Base-by-base conservation (phyloP, 2,113 vertebrate species). In the Melanostigma gelatinosum region DNA sequence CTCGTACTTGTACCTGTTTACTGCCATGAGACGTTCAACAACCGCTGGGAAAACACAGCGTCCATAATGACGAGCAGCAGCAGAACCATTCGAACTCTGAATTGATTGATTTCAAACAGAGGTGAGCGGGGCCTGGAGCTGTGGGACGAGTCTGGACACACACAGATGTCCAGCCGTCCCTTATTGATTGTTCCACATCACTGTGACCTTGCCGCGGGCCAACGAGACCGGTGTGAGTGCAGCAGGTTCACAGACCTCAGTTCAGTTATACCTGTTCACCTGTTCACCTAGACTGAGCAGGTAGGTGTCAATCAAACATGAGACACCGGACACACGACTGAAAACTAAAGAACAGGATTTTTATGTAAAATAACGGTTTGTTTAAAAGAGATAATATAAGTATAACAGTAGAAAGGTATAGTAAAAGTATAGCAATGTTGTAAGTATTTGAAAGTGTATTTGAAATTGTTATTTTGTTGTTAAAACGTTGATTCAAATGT, bases 151-250 rank as follows among this genome's bases (percentile, higher is more conserved):
- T 90, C 87, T 86, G 91, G 77, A 71, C 81, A 83, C 89, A 70
- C 88, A 83, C 89, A 92, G 85, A 94, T 90, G 90, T 87, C 92
- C 91, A 91, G 87, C 87, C 77, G 90, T 93, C 85, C 87, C 75
- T 84, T 92, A 95, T 93, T 84, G 92, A 95, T 94, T 94, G 93
- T 92, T 94, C 93, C 86, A 90, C 91, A 77, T 90, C 77, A 68
- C 57, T 82, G 75, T 87, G 89, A 93, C 91, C 89, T 96, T 93
- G 90, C 94, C 90, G 82, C 4, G 52, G 79, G 84, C 72, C 72
- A 81, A 87, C 64, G 82, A 78, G 73, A 85, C 12, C 61, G 22
- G 4, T n/a, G 34, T 6, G 29, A 34, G 54, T 13, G 50, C 15
- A 48, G 50, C 7, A 48, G 46, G 16, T 48, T 48, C 46, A 48